Conservation (phyloP, 30 jellyfish, hydroid and myxozoan species). For the Aurelia coerulea region DNA sequence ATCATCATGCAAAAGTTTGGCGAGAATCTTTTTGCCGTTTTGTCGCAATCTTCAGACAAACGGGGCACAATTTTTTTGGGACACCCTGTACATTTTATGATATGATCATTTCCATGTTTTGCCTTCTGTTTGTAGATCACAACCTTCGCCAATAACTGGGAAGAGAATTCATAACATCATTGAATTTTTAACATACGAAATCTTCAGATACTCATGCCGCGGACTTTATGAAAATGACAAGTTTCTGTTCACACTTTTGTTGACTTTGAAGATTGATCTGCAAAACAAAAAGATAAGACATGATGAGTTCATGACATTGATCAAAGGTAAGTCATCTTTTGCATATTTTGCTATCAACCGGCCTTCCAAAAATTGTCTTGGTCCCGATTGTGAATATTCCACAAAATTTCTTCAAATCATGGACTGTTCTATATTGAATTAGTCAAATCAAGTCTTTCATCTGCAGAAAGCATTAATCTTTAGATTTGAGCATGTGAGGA, state of each 20-base stretch:
- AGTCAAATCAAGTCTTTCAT: too few species aligned
- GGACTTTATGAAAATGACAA: conserved; percentile 83
- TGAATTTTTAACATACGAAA: conserved; percentile 68
- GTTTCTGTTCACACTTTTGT: conserved; percentile 73
- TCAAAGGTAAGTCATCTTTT: conserved; percentile 55
- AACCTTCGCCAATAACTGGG: conserved; percentile 89
- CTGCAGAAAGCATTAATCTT: too few species aligned
- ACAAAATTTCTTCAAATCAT: too few species aligned
- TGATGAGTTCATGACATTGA: conserved; percentile 76
- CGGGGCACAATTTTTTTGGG: too few species aligned
- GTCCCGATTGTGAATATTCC: too few species aligned
- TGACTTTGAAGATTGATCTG: conserved; percentile 84
- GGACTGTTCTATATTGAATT: too few species aligned
- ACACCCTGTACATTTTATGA: too few species aligned
- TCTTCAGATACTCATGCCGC: conserved; percentile 85
- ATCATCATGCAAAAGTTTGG: too few species aligned
- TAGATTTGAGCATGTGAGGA: too few species aligned
- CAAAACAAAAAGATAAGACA: conserved; percentile 70
- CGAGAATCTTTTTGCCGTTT: too few species aligned
- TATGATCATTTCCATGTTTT: neutral
- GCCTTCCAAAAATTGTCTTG: too few species aligned
- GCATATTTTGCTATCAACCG: neutral
- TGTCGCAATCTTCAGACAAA: too few species aligned
- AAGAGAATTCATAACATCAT: conserved; percentile 80
- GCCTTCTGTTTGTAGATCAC: conserved; percentile 51